Base-by-base conservation (phyloP, 2,888 invertebrate species). In the Mesopsocus fuscifrons region DNA sequence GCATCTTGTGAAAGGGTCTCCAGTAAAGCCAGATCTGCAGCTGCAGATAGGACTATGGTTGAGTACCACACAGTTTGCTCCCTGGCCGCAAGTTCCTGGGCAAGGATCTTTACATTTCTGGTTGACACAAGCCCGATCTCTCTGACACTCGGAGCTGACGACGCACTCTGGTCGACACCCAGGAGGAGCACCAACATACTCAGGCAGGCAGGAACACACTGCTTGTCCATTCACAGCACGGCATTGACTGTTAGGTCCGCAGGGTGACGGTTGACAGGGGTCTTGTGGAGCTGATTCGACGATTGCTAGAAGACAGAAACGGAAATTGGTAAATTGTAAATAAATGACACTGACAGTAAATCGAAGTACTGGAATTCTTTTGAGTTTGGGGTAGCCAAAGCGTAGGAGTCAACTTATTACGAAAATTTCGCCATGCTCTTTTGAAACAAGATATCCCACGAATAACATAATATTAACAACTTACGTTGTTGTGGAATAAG, bases 221-320 rank as follows among this genome's bases (percentile, higher is more conserved):
- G 74, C 74, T 62, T 77, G 76, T 20, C 68, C 69, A 51, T 80
- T 79, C 20, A 71, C 57, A 57, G 74, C 77, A 51, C 74, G 72
- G 54, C 87, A 87, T 52, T 76, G 67, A 49, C 84, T 82, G 55
- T 84, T 83, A 4, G 82, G 74, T 30, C 87, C 87, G 56, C 87
- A 88, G 0, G 83, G 83, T 2, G 78, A 75, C 41, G 83, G 82
- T 48, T 66, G 60, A 54, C 85, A 85, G 2, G 82, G 82, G 41
- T 53, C 47, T 30, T 44, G 43, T 9, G 51, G 50, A 34, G 49
- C 41, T n/a, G 44, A 43, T 6, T 44, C 41, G 6, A 34, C 34
- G 9, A 22, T 26, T 8, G 46, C 46, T 46, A 34, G 6, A 41
- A 30, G 31, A 22, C 22, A 30, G 21, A 22, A n/a, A n/a, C n/a